These are phyloP conservation scores for Sorex araneus DNA, from an alignment of 2,113 vertebrate genomes.

Conservation along the genomic window DNA sequence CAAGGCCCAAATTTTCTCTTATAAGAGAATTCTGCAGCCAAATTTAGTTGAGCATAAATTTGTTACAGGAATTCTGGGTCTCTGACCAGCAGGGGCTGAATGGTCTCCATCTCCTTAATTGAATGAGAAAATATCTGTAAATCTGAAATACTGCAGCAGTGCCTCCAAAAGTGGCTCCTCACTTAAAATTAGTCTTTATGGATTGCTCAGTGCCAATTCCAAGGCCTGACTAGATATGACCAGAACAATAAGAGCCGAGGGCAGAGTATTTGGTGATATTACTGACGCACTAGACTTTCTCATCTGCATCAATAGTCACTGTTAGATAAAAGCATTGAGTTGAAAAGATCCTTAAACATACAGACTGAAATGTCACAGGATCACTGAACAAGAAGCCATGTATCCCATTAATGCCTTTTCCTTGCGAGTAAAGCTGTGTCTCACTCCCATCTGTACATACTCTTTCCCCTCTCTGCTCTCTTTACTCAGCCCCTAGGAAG, in stretches of 20 bases:
- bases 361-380: neutral
- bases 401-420: neutral
- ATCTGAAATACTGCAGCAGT: slow-evolving; percentile 83
- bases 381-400: neutral
- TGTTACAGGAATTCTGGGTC: slow-evolving; percentile 87
- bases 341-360: slow-evolving; percentile 46
- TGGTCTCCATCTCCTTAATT: slow-evolving; percentile 90
- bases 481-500: neutral
- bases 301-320: slow-evolving; percentile 57
- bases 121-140: slow-evolving; percentile 89
- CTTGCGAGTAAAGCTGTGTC: neutral
- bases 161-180: slow-evolving; percentile 85
- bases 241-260: slow-evolving; percentile 81
- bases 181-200: slow-evolving; percentile 87
- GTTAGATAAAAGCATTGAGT: slow-evolving; percentile 57
- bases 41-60: slow-evolving; percentile 86
- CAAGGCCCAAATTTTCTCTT: slow-evolving; percentile 84
- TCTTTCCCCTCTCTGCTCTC: neutral
- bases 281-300: slow-evolving; percentile 54
- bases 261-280: slow-evolving; percentile 77
- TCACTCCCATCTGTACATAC: rapidly evolving
- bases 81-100: slow-evolving; percentile 87
- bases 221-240: slow-evolving; percentile 85
- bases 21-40: slow-evolving; percentile 86
- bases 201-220: slow-evolving; percentile 88